Base-by-base conservation (phyloP, 1,140 invertebrate species). In the Macrobrachium rosenbergii region DNA sequence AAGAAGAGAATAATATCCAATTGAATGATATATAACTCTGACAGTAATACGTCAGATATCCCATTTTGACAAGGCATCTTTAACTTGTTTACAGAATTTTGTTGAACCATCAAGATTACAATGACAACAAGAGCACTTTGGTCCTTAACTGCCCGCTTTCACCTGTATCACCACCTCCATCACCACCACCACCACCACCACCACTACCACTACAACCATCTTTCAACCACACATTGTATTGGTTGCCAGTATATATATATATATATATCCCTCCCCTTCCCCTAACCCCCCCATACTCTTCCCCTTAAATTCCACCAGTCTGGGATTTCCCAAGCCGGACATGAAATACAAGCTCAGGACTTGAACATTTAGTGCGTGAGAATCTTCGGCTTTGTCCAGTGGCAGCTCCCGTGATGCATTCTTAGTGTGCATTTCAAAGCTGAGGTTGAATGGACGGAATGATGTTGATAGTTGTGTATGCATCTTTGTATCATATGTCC, bases 61-160 rank as follows among this genome's bases (percentile, higher is more conserved):
- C 52, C 52, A 8, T n/a, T 62, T 87, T 87, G 85, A 87, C 78
- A 62, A 80, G 79, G 52, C 63, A 82, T 58, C 72, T 82, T 76
- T 63, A 87, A 87, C 85, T 87, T 87, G 78, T 87, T 87, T 82
- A 37, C 85, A 87, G 85, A 87, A 87, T 87, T 87, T 81, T 82
- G 85, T 87, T 87, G 85, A 87, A 81, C 85, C 85, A 28, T 87
- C 85, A 87, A 87, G 85, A 87, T 87, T 87, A 87, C 85, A 87
- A 87, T 87, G 85, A 87, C 85, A 52, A 52, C 52, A 87, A 73
- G 78, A 87, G 85, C 85, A 87, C 85, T 81, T 87, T 82, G 85
- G 85, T 64, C 85, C 85, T 81, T 87, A 87, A 87, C 85, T 82
- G 85, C 85, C 84, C 58, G 79, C 84, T 87, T 81, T 87, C 84